phyloP scores from a whole-genome alignment of 2,888 invertebrate species.

The Unio pictorum region DNA sequence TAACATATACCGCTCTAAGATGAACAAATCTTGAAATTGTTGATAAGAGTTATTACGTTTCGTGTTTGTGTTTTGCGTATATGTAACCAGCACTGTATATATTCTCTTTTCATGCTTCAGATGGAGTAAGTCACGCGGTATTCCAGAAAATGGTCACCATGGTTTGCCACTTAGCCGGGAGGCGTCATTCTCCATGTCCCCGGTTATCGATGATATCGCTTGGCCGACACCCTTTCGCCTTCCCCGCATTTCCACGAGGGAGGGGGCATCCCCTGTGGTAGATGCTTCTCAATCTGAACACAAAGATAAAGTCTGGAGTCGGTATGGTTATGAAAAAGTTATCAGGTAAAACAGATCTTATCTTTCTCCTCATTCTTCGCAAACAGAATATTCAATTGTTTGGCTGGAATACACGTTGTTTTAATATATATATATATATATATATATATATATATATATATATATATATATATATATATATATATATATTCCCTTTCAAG shows the following conservation, averaged over 20 bases:
- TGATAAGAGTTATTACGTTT: too few relatives aligned
- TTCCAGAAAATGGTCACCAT: slow-evolving; percentile 18
- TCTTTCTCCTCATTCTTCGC: too few relatives aligned
- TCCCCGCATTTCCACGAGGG: slow-evolving; percentile 43
- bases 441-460: too few relatives aligned
- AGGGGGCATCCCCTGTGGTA: slow-evolving; percentile 23
- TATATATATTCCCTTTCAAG: too few relatives aligned
- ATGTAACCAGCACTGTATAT: too few relatives aligned
- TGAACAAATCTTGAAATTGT: too few relatives aligned
- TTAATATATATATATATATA: too few relatives aligned
- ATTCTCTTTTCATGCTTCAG: slow-evolving; percentile 17
- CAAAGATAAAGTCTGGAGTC: slow-evolving; percentile 45
- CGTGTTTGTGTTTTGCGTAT: too few relatives aligned
- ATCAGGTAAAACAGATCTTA: slow-evolving; percentile 28
- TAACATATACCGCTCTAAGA: too few relatives aligned
- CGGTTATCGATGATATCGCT: slow-evolving; percentile 30
- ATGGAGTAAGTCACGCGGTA: slow-evolving; percentile 44
- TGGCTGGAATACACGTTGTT: too few relatives aligned
- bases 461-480: too few relatives aligned
- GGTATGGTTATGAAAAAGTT: slow-evolving; percentile 51
- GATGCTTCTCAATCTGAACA: slow-evolving; percentile 5
- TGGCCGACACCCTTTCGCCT: slow-evolving; percentile 44
- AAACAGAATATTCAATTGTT: too few relatives aligned
- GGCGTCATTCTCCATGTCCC: slow-evolving; percentile 25
- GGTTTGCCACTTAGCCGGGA: slow-evolving; percentile 27